A percentile compares a stretch with the other conserved stretches of the same genome.
Evolutionary conservation across 2,888 invertebrate genomes (phyloP).

Genomic region (Catocala fraxini): DNA sequence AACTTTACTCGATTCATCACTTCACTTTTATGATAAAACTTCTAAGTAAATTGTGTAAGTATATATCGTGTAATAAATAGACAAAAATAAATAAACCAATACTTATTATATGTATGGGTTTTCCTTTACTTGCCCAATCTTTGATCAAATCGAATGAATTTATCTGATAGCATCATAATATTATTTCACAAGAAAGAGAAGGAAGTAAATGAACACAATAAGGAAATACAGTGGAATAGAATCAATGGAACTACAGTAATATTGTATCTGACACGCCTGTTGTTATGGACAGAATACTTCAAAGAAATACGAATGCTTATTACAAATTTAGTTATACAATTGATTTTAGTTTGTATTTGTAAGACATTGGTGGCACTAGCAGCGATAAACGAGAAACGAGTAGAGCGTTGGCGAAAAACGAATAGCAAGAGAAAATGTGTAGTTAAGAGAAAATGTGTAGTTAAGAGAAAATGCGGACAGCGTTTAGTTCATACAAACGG

Average conservation of each 20-base stretch:
- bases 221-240: conserved; percentile 12
- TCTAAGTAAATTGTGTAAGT: no score
- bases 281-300: not conserved
- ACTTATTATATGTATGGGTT: not conserved
- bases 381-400: no score
- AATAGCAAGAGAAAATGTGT: no score
- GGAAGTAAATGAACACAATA: conserved; percentile 1
- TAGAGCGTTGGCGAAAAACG: no score
- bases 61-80: not conserved
- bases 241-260: conserved; percentile 8
- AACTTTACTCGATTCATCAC: no score
- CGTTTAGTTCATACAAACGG: no score
- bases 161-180: conserved; percentile 6
- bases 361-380: no score
- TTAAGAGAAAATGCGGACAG: no score
- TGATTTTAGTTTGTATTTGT: no score
- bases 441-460: no score
- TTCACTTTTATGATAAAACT: no score
- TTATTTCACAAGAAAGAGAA: conserved; percentile 1
- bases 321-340: no score
- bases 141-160: conserved; percentile 9
- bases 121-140: conserved; percentile 4
- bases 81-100: not conserved
- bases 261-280: conserved; percentile 3
- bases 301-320: not conserved